A percentile compares a stretch with the other conserved stretches of the same genome.
These are phyloP conservation scores for Eucera pruinosa DNA, from an alignment of 2,888 invertebrate genomes.

Conservation along the genomic window DNA sequence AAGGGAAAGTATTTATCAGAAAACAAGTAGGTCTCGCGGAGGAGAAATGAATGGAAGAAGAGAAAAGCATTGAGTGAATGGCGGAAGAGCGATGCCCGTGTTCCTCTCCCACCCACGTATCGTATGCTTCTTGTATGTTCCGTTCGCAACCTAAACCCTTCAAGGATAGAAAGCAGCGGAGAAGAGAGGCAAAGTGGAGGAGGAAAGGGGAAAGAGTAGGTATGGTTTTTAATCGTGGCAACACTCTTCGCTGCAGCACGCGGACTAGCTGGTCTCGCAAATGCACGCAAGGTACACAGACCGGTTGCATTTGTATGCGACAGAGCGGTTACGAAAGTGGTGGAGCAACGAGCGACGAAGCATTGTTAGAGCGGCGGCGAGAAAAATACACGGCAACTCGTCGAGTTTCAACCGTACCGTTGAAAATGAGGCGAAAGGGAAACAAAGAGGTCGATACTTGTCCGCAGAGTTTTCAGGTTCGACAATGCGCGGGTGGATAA, in stretches of 20 bases:
- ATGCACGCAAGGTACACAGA: neutral
- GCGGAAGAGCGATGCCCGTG: constrained; percentile 8
- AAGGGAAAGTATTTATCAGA: constrained; percentile 36
- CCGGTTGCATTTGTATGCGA: neutral
- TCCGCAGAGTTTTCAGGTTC: constrained; percentile 26
- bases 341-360: constrained; percentile 24
- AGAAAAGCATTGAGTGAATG: constrained; percentile 22
- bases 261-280: neutral
- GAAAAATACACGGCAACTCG: constrained; percentile 31
- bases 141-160: constrained; percentile 47
- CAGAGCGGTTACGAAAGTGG: constrained; percentile 31
- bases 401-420: neutral
- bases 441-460: constrained; percentile 37
- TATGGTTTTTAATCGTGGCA: constrained; percentile 46
- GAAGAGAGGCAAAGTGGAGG: neutral
- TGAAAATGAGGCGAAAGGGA: constrained; percentile 43
- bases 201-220: neutral
- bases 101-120: neutral
- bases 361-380: constrained; percentile 33
- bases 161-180: constrained; percentile 2
- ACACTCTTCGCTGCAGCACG: constrained; percentile 7
- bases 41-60: constrained; percentile 12
- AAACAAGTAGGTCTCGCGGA: constrained; percentile 34
- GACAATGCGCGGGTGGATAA: constrained; percentile 16
- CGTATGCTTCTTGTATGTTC: constrained; percentile 27